phyloP scores from a whole-genome alignment of 2,797 vertebrate genomes.

The Molothrus aeneus region DNA sequence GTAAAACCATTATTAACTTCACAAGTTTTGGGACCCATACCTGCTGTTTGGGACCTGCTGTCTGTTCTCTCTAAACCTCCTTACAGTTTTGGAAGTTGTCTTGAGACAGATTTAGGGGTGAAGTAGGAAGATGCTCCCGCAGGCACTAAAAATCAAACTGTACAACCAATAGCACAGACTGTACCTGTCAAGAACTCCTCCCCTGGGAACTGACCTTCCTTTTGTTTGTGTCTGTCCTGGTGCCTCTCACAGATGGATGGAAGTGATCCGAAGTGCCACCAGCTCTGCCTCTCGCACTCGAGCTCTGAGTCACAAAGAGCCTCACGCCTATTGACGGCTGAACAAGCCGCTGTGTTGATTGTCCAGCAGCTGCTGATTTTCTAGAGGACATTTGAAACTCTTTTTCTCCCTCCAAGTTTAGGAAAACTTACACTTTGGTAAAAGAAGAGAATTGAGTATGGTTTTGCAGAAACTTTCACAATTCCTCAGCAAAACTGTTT shows the following conservation, averaged over 20 bases:
- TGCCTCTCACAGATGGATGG: conserved; percentile 89
- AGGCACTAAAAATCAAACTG: background rate
- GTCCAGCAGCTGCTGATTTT: conserved; percentile 67
- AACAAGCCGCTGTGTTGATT: background rate
- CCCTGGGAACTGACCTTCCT: background rate
- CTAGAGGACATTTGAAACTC: conserved; percentile 65
- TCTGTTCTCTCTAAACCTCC: background rate
- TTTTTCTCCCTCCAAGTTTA: conserved; percentile 62
- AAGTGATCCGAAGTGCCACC: conserved; percentile 96
- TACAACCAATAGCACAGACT: background rate
- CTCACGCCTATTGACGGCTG: conserved; percentile 82
- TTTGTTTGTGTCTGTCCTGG: background rate
- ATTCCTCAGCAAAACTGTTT: conserved; percentile 41
- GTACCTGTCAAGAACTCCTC: background rate
- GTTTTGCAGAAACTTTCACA: conserved; percentile 52
- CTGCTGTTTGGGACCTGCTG: background rate
- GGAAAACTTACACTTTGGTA: conserved; percentile 53
- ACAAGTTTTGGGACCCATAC: fast-evolving
- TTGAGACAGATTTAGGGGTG: background rate
- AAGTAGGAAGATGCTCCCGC: background rate
- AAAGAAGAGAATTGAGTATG: conserved; percentile 6
- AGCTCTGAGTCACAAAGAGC: conserved; percentile 86
- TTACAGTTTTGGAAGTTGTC: background rate
- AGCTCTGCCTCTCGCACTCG: conserved; percentile 82
- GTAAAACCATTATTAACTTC: background rate